Evolutionary conservation across 2,888 invertebrate genomes (phyloP).

Genomic region (Drosophila infuscata): DNA sequence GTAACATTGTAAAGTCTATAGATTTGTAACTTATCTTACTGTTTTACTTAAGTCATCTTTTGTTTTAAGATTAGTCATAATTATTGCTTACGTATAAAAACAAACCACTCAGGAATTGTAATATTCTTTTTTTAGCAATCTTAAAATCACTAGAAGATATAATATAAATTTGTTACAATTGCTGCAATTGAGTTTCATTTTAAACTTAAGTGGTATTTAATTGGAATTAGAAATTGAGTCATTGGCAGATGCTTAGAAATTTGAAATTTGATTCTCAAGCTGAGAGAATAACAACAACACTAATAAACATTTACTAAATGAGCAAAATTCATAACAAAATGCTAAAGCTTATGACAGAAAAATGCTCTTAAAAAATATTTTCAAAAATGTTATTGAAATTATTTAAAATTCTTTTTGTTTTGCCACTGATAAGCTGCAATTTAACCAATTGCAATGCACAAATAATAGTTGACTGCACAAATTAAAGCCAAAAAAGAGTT

Average conservation of each 20-base stretch:
- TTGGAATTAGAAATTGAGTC: not conserved
- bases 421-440: slow-evolving; percentile 53
- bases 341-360: not conserved
- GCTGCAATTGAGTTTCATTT: not conserved
- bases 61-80: no score
- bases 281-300: not conserved
- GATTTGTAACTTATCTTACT: no score
- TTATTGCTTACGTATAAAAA: no score
- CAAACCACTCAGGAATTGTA: not conserved
- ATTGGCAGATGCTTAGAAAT: not conserved
- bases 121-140: not conserved
- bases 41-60: no score
- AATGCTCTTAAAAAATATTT: not conserved
- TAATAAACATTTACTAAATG: not conserved
- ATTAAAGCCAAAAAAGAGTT: slow-evolving; percentile 18
- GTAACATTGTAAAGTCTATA: not conserved
- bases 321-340: not conserved
- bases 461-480: slow-evolving; percentile 28
- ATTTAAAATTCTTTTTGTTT: slow-evolving; percentile 13
- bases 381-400: slow-evolving; percentile 27
- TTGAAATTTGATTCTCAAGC: not conserved
- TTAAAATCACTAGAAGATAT: not conserved
- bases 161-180: not conserved
- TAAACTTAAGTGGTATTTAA: not conserved
- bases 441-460: slow-evolving; percentile 42